Evolutionary conservation across 2,113 vertebrate species (phyloP), one percentile per base, ranked within the genome.

Genomic region (Halichoerus grypus): DNA sequence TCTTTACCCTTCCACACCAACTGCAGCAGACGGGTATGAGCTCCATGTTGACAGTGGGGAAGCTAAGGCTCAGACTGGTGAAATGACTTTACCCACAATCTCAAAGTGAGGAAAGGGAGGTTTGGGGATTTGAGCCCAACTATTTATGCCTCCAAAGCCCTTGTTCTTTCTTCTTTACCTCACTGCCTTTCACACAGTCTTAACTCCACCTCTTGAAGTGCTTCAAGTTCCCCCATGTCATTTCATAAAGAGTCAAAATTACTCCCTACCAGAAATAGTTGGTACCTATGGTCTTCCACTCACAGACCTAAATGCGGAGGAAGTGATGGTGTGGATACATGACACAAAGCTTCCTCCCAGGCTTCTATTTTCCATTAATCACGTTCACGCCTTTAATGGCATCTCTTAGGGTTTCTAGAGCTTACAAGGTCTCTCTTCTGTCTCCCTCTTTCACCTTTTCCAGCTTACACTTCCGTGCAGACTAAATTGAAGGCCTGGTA

Each of bases 401-500:
- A 51, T 49, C 53, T 74, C 71, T 72, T 28, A 46, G 46, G 69
- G 18, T 87, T 22, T 79, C 67, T 74, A 61, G 57, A 67, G 51
- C 24, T 87, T 77, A 22, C n/a, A 51, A 16, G 16, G 61, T 72
- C 42, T 71, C 53, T 53, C 67, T 59, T 55, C 42, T 49, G 42
- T 53, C 59, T 82, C 16, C 84, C 42, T 65, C 14, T 88, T 61
- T 69, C 53, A 33, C 2, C 49, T 61, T 88, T 33, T 85, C 63
- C 21, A 16, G 63, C n/a, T 49, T 63, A 63, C 19, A 74, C 65
- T 74, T 72, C 76, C 16, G 12, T 24, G 28, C 10, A 63, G 28
- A 69, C 79, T 71, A 92, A 95, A 94, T 55, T 77, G 71, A 71
- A 96, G 49, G 42, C n/a, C 36, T 51, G 21, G 42, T 39, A 76